phyloP scores from a whole-genome alignment of 2,888 invertebrate species.

The Drosophila mayaguana region DNA sequence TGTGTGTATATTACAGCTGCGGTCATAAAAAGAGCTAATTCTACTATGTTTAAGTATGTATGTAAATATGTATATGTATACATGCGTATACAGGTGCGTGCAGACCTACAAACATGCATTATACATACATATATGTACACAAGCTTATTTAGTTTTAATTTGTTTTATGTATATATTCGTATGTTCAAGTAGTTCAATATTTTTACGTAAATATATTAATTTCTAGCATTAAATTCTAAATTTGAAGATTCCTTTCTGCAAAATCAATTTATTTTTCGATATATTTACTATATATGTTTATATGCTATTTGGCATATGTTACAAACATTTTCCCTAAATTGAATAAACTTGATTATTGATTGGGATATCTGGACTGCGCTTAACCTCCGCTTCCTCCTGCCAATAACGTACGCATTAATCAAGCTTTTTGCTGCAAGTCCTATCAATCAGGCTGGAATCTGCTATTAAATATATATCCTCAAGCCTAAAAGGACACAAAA shows the following conservation, averaged over 20 bases:
- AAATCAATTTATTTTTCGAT: background rate
- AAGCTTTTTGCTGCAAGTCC: slow-evolving; percentile 8
- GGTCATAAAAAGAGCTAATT: no score
- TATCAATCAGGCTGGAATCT: slow-evolving; percentile 36
- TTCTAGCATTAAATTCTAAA: no score
- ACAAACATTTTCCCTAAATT: background rate
- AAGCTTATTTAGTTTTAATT: no score
- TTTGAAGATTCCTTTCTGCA: background rate
- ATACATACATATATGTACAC: no score
- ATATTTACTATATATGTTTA: background rate
- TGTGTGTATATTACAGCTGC: background rate
- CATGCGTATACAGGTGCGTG: no score
- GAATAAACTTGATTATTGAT: background rate
- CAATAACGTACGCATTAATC: background rate
- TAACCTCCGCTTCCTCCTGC: background rate
- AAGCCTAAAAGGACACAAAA: slow-evolving; percentile 48
- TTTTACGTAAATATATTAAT: no score
- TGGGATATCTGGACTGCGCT: background rate
- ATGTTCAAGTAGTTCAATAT: no score
- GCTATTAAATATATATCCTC: slow-evolving; percentile 8
- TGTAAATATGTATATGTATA: no score
- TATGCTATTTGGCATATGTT: no score
- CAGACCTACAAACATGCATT: no score
- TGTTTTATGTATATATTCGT: no score
- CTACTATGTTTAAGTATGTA: no score